These are phyloP conservation scores for Drosophila monieri DNA, from an alignment of 2,888 invertebrate species.

Conservation along the genomic window DNA sequence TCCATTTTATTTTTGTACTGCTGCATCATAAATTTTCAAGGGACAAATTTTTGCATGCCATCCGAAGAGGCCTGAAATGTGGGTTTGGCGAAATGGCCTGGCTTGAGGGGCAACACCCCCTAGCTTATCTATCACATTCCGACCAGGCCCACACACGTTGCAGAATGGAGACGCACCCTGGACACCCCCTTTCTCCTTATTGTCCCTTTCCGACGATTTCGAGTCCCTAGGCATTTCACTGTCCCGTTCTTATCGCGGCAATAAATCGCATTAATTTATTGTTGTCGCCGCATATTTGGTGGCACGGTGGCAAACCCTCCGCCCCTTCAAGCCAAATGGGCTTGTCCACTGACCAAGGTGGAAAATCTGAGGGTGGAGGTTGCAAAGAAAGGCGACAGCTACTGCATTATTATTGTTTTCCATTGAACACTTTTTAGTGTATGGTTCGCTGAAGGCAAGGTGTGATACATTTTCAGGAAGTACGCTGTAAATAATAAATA, in stretches of 20 bases:
- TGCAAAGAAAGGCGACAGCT: constrained; percentile 10
- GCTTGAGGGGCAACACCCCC: background rate
- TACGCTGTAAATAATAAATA: too few species aligned
- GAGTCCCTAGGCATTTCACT: constrained; percentile 30
- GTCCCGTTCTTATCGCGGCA: constrained; percentile 78
- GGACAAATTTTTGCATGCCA: constrained; percentile 64
- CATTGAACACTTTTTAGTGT: constrained; percentile 66
- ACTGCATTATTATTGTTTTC: constrained; percentile 69
- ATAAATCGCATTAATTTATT: constrained; percentile 83
- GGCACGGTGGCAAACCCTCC: constrained; percentile 56
- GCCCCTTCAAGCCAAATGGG: constrained; percentile 58
- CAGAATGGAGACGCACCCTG: constrained; percentile 37
- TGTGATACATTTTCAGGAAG: too few species aligned
- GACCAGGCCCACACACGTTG: constrained; percentile 64
- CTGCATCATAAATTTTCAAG: constrained; percentile 52
- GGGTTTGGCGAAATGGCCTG: constrained; percentile 11
- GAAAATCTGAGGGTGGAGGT: constrained; percentile 1
- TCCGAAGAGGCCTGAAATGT: constrained; percentile 8
- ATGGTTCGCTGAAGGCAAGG: too few species aligned
- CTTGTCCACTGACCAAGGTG: constrained; percentile 52
- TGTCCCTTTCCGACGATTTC: constrained; percentile 6
- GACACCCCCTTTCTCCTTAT: constrained; percentile 38
- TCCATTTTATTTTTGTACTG: constrained; percentile 7
- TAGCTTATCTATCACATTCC: constrained; percentile 56
- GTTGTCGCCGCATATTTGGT: constrained; percentile 78